These are phyloP conservation scores for Metallyticus violacea DNA, from an alignment of 2,888 invertebrate species.

Conservation along the genomic window DNA sequence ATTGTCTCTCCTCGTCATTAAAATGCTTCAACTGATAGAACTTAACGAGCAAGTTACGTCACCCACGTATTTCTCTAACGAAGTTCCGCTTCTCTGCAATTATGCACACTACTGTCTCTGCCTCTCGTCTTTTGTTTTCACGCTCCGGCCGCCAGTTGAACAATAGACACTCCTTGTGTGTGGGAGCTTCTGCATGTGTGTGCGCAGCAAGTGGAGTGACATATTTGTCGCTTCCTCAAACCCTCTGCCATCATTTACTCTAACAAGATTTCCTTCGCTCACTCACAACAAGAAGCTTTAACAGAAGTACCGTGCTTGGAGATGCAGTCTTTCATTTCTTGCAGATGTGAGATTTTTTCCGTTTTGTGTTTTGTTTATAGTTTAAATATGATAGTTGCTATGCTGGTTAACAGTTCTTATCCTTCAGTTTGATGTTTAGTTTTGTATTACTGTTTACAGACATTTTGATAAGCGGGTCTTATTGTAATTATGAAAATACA, in stretches of 20 bases:
- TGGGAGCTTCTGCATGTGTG: no score
- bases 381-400: no score
- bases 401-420: no score
- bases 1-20: not conserved
- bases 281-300: no score
- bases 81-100: not conserved
- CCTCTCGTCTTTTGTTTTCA: not conserved
- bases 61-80: not conserved
- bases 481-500: no score
- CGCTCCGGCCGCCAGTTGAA: not conserved
- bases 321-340: not conserved
- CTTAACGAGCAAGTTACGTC: not conserved
- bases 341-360: no score
- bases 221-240: not conserved
- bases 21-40: not conserved
- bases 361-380: no score
- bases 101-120: not conserved
- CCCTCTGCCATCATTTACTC: not conserved
- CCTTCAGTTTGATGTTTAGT: no score
- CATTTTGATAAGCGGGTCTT: no score
- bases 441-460: no score
- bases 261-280: not conserved
- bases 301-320: not conserved
- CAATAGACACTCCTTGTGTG: not conserved
- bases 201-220: not conserved